Evolutionary conservation across 2,113 vertebrate genomes (phyloP), one percentile per base, ranked within the genome.

Genomic region (Bettongia penicillata): DNA sequence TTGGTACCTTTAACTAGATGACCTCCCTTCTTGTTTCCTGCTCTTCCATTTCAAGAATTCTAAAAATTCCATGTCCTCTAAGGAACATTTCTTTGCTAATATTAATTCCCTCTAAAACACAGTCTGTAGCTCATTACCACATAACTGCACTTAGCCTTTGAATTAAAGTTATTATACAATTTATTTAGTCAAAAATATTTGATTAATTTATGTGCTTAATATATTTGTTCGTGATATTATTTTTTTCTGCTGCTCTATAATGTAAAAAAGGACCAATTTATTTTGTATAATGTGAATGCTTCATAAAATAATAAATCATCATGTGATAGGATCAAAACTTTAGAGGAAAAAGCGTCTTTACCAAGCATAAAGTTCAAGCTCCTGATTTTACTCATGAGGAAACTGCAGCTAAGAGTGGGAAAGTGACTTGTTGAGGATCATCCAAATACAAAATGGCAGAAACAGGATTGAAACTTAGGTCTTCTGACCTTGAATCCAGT

Each of bases 1-100:
- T 77, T 77, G 61, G 25, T 53, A 77, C 53, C 53, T 51, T 28
- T 77, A 61, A 31, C 28, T 61, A 61, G 57, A 47, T 25, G 51
- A 0, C 26, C 0, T 90, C 89, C 61, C 48, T 96, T 28, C 43
- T 61, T 31, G 16, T 91, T 91, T 51, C 3, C 31, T 55, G 1
- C 22, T 91, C 95, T 94, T 94, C 14, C 53, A 89, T 94, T 93
- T 92, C 53, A 90, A 47, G 26, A 91, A 95, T 89, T 84, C 9
- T 9, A 90, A 22, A 84, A 55, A 49, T 90, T 19, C 24, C 37
- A 4, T 51, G 3, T 51, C 61, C 57, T 25, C 53, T 22, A 47
- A 51, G 90, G 91, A 94, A 89, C 61, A 25, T 0, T 51, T 10
- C 23, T 52, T 48, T 5, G 37, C 28, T 55, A 7, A 26, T 77